Evolutionary conservation across 2,797 vertebrate species (phyloP), one percentile per base, ranked within the genome.

Genomic region (Triplophysa yarkandensis): DNA sequence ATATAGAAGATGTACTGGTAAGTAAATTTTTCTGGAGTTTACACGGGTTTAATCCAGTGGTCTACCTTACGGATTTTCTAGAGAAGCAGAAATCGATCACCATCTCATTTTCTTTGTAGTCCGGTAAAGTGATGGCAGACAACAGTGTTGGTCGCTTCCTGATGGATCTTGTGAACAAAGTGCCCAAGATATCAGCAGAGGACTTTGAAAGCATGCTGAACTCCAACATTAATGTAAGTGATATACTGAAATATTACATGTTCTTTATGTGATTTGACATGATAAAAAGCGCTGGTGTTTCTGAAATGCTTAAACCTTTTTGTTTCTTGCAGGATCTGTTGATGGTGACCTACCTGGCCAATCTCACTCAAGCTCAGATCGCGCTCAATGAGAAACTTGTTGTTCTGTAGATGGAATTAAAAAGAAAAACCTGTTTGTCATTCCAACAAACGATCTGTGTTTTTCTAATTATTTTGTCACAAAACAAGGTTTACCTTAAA

Each of bases 151-250:
- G 97, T 1, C 95, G 97, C 9, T 98, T 95, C 87, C 90, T 99
- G 77, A 99, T 95, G 93, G 97, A 98, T 86, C 90, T 99, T 85
- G 94, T 99, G 71, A 98, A 96, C 88, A 97, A 99, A 79, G 98
- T 99, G 66, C 98, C 98, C 72, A 98, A 95, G 87, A 98, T 99
- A 84, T 79, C 94, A 19, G 90, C 96, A 0, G 96, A 98, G 84
- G 97, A 99, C 90, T 99, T 99, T 50, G 98, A 99, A 86, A 95
- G 94, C 83, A 99, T 99, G 98, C 90, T 99, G 84, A 99, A 99
- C 86, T 98, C 97, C 81, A 99, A 99, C 89, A 98, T 99, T 83
- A 99, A 99, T 4, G 97, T 99, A 85, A 95, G 96, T 89, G 8
- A 6, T 64, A 1, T 14, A 27, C 13, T 21, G 14, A 54, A 5